Evolutionary conservation across 2,888 invertebrate species (phyloP).

Genomic region (Phengaris alcon): DNA sequence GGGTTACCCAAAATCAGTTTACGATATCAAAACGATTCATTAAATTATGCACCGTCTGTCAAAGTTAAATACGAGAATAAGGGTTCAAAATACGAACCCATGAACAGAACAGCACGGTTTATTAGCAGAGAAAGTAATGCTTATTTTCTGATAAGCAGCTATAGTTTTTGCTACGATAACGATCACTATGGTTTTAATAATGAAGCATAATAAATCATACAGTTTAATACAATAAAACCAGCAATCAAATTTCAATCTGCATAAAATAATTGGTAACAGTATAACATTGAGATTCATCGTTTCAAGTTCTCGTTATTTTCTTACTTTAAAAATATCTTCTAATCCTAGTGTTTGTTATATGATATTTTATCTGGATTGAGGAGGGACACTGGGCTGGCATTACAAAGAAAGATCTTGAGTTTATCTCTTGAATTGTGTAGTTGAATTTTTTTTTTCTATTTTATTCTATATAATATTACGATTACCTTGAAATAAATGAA

Average conservation of each 20-base stretch:
- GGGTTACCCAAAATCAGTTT: no score
- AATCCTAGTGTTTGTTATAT: slow-evolving; percentile 27
- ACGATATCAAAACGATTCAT: no score
- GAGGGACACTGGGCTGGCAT: slow-evolving; percentile 26
- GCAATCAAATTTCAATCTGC: slow-evolving; percentile 1
- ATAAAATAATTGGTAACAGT: slow-evolving; percentile 28
- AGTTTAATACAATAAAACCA: neutral
- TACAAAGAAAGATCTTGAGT: slow-evolving; percentile 29
- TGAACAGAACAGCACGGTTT: no score
- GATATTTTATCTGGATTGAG: slow-evolving; percentile 30
- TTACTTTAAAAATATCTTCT: slow-evolving; percentile 25
- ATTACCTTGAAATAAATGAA: no score
- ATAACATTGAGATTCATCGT: slow-evolving; percentile 17
- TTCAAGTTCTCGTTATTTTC: slow-evolving; percentile 25
- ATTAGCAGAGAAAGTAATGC: no score
- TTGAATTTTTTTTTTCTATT: neutral
- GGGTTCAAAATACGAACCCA: no score
- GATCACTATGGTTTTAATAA: neutral
- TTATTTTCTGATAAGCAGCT: no score
- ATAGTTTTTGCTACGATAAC: no score
- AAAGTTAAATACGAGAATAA: no score
- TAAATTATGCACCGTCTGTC: no score
- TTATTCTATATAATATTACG: neutral
- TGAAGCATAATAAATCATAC: neutral
- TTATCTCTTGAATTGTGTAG: slow-evolving; percentile 35